Base-by-base conservation (phyloP, 2,113 vertebrate species). In the Myotis brandtii region DNA sequence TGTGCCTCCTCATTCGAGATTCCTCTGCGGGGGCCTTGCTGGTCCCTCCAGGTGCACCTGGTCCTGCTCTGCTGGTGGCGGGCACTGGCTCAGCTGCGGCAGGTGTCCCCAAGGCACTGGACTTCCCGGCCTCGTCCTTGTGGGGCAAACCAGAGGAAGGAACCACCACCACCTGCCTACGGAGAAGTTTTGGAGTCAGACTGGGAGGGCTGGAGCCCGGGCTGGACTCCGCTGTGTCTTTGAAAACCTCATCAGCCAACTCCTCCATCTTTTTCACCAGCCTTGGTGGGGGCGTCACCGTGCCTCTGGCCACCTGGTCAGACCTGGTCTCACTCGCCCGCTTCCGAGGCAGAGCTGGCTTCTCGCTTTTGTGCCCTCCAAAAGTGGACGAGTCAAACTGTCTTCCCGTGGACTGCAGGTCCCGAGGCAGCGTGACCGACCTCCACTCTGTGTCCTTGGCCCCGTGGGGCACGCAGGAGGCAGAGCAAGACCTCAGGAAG, bases 281-380 rank as follows among this genome's bases (percentile, higher is more conserved):
- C 95, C 99, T 98, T 0, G 99, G 99, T 0, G 99, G 99, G 0
- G 99, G 99, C 0, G 99, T 99, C 83, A 99, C 98, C 0, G 99
- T 99, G 82, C 99, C 99, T 84, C 98, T 97, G 92, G 95, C 64
- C 40, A 95, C 87, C 46, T 92, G 59, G 27, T 99, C 99, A 7
- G 97, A 87, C 97, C 99, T 99, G 91, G 97, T 98, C 97, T 99
- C 99, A 0, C 97, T 98, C 0, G 98, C 98, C 62, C 99, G 98
- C 97, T 99, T 99, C 75, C 99, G 99, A 1, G 99, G 99, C 98
- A 99, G 98, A 0, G 99, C 99, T 0, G 99, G 99, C 97, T 99
- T 99, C 37, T 99, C 98, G 0, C 97, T 98, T 37, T 70, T 98
- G 97, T 99, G 98, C 0, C 99, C 98, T 3, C 99, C 99, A 0